Conservation (phyloP, 2,888 invertebrate species). For the Stenurella melanura region DNA sequence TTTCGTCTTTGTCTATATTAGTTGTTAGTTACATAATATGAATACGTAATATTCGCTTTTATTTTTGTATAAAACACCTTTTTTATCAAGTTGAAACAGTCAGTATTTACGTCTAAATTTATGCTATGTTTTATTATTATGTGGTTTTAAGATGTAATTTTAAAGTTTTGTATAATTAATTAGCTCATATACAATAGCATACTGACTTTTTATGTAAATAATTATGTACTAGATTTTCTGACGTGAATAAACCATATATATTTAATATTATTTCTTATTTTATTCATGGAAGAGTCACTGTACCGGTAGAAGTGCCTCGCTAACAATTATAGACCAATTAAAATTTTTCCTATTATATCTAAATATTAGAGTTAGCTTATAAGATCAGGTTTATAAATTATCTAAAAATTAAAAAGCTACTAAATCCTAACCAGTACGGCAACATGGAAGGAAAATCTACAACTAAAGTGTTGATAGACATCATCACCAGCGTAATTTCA, state of each 20-base stretch:
- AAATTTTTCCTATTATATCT: no score
- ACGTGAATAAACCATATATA: conserved; percentile 61
- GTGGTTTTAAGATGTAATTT: conserved; percentile 41
- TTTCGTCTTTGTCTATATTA: conserved; percentile 35
- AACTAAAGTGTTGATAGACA: no score
- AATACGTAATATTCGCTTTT: conserved; percentile 30
- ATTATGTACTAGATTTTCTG: conserved; percentile 55
- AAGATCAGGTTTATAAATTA: no score
- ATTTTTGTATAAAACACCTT: conserved; percentile 46
- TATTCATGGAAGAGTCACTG: not conserved
- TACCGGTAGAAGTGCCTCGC: no score
- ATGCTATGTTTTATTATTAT: conserved; percentile 36
- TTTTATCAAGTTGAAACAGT: conserved; percentile 39
- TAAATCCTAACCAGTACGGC: no score
- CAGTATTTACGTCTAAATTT: conserved; percentile 42
- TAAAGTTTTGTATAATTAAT: conserved; percentile 54
- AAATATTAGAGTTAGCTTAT: no score
- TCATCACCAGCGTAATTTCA: no score
- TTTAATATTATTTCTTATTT: conserved; percentile 45
- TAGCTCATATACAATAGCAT: conserved; percentile 49
- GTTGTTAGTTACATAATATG: conserved; percentile 26
- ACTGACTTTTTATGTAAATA: conserved; percentile 58
- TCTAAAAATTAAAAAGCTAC: no score
- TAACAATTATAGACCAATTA: no score
- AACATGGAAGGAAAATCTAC: no score